Base-by-base conservation (phyloP, 2,888 invertebrate genomes). In the Augochlorella aurata region DNA sequence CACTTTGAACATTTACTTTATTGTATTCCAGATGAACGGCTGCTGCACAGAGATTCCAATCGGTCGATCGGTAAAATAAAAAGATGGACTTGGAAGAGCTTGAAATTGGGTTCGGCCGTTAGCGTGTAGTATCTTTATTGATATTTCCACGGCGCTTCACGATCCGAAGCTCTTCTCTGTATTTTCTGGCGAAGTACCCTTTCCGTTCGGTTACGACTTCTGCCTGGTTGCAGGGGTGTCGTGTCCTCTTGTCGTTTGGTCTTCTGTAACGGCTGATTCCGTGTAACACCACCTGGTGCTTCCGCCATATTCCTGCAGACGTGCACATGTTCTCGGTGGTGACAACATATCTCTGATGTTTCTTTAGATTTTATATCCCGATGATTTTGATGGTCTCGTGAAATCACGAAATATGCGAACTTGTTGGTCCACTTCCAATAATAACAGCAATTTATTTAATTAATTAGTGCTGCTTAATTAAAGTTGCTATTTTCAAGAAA, bases 191-290 rank as follows among this genome's bases (percentile, higher is more conserved):
- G 29, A 61, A 61, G 29, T 29, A 61, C 29, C 24, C 61, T 61
- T 61, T 24, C 18, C 61, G 54, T 54, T 54, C 21, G 54, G 21
- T 58, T 58, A 58, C 54, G 54, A 58, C 54, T 58, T 58, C 7
- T 58, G 54, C 54, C 14, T 14, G 14, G 54, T 58, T 58, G 54
- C 24, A 1, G 54, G 24, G 24, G 21, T 54, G 21, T 14, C 54
- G 21, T 61, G 61, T 61, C 16, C 29, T 61, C 54, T 24, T 21
- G 24, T 58, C 54, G 61, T 29, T 61, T 18, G 29, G 29, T 29
- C 16, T 61, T 29, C 61, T 16, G 29, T 16, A 61, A 61, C 61
- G 24, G 61, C 61, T 61, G 61, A 61, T 61, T 61, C 29, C 61
- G 61, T 61, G 61, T 61, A 16, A 61, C 61, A 24, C 61, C 24